Evolutionary conservation across 2,888 invertebrate genomes (phyloP), one percentile per base, ranked within the genome.

Genomic region (Callimorpha dominula): DNA sequence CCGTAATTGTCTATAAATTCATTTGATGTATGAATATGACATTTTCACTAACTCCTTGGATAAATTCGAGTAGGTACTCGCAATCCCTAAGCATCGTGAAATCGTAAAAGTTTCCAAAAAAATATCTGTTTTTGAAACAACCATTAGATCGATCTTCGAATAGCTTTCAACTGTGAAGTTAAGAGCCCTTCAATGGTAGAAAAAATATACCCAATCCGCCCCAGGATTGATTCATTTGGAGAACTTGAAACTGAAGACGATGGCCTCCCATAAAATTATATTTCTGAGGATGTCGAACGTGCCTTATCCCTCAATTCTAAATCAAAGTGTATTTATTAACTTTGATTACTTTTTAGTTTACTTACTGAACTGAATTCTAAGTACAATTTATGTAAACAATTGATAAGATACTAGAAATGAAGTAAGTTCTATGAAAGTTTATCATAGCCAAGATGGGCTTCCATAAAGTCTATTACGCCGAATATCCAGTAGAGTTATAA

Each of bases 301-400:
- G 31, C 68, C 49, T 68, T 31, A 63, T 40, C 62, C 40, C 11
- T 57, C 5, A 66, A 62, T 62, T 31, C 14, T 40, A 52, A 62
- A 67, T 31, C 20, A 54, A 20, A 42, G 42, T n/a, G n/a, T n/a
- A n/a, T n/a, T n/a, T n/a, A n/a, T n/a, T n/a, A n/a, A n/a, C n/a
- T n/a, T n/a, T n/a, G n/a, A n/a, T 60, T 20, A 17, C 52, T 54
- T 57, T 7, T 60, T 14, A 4, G 60, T 63, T 50, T 20, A 63
- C 49, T 31, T 65, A 70, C 8, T 40, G 9, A 40, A 50, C 67
- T 11, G 43, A 71, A 65, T 65, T 65, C 20, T 17, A 62, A 57
- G 52, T 67, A 52, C 12, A 20, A 15, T 64, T 70, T 20, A 62
- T 62, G 66, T 60, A 66, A 62, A 66, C 42, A 42, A 14, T 31